Base-by-base conservation (phyloP, 2,797 vertebrate genomes). In the Gambusia yucatana region DNA sequence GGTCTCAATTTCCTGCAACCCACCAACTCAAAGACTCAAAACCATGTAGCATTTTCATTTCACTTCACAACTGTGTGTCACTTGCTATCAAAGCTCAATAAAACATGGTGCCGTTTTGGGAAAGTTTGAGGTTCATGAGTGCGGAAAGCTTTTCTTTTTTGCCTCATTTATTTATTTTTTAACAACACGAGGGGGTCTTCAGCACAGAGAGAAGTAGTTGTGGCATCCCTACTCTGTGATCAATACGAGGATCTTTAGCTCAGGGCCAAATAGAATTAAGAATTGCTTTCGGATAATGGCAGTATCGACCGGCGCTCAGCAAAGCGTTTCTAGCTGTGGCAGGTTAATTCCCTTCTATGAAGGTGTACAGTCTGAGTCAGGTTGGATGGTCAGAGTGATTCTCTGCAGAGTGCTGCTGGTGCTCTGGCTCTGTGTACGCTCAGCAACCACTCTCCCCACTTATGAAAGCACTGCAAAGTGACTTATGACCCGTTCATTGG, bases 201-300 rank as follows among this genome's bases (percentile, higher is more conserved):
- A 82, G 81, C 76, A 61, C 73, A 28, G 74, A 82, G 84, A 89
- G 81, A 90, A 87, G 86, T 82, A 84, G 85, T 84, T 79, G 83
- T 89, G 89, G 81, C 83, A 88, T 90, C 86, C 57, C 30, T 84
- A 84, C 86, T 89, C 85, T 91, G 82, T 72, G 88, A 94, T 95
- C 93, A 91, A 95, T 95, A 91, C 36, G 14, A 77, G 81, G 87
- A 93, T 93, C 91, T 92, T 92, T 88, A 92, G 89, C 91, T 92
- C 63, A 80, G 87, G 85, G 88, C 90, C 87, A 92, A 93, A 94
- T 93, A 92, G 87, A 94, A 94, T 94, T 93, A 94, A 91, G 90
- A 92, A 93, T 91, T 91, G 93, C 92, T 93, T 92, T 93, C 88
- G 88, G 89, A 92, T 93, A 92, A 93, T 95, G 94, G 93, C 91